Conservation (phyloP, 2,113 vertebrate species). For the Caloenas nicobarica region DNA sequence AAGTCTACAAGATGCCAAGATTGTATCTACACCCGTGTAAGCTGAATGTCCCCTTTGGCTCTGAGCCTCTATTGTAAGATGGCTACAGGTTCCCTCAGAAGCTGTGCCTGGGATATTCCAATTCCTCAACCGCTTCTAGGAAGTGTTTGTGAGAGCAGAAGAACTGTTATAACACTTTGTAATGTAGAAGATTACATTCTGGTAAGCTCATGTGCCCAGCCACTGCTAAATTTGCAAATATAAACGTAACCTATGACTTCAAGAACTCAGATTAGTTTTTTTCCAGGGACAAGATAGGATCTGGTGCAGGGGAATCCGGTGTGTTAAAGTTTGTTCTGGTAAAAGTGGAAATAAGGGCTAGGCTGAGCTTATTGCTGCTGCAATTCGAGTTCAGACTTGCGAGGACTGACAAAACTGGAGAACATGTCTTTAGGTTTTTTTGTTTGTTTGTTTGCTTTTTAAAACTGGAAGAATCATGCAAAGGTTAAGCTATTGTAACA, state of each 20-base stretch:
- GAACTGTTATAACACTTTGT: neutral
- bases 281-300: neutral
- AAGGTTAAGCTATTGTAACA: neutral
- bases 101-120: neutral
- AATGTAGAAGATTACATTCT: neutral
- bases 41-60: neutral
- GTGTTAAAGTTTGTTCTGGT: neutral
- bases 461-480: neutral
- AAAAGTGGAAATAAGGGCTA: neutral
- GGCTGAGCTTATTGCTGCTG: neutral
- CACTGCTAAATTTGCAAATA: neutral
- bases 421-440: neutral
- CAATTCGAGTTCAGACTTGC: neutral
- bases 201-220: neutral
- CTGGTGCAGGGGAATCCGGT: neutral
- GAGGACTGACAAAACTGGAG: neutral
- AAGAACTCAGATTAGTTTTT: neutral
- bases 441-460: no score
- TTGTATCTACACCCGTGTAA: neutral
- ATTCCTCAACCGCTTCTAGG: neutral
- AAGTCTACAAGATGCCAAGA: neutral
- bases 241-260: neutral
- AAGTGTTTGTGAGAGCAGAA: neutral
- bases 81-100: neutral
- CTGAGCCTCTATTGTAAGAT: neutral